phyloP scores from a whole-genome alignment of 2,888 invertebrate species.

The Stegophylla sp. region DNA sequence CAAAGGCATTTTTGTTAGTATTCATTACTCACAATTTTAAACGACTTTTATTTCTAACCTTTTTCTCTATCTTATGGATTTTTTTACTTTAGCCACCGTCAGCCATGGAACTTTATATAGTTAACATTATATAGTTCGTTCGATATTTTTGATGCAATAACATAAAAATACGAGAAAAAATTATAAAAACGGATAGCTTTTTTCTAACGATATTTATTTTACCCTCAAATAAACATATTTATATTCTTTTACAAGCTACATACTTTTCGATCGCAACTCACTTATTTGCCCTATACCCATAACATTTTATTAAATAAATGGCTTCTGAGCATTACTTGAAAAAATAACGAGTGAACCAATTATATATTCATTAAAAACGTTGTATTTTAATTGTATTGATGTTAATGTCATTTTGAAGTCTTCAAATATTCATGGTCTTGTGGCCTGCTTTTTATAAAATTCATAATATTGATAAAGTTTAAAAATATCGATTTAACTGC shows the following conservation, averaged over 20 bases:
- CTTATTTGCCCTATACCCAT: not conserved
- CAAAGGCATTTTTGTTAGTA: slow-evolving; percentile 1
- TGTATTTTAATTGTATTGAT: slow-evolving; percentile 22
- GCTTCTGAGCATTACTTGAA: not conserved
- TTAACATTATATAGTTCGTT: slow-evolving; percentile 19
- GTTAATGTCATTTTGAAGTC: slow-evolving; percentile 12
- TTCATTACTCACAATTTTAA: slow-evolving; percentile 32
- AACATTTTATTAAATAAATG: slow-evolving; percentile 21
- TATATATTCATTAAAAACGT: slow-evolving; percentile 40
- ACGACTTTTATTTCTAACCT: slow-evolving; percentile 23
- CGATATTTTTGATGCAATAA: slow-evolving; percentile 30
- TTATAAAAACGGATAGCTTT: slow-evolving; percentile 1
- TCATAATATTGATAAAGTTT: not conserved
- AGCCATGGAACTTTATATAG: not conserved
- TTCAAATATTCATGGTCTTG: not conserved
- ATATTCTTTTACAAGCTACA: slow-evolving; percentile 1
- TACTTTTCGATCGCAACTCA: not conserved
- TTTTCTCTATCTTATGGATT: slow-evolving; percentile 17
- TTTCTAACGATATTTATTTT: slow-evolving; percentile 29
- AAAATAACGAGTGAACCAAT: not conserved
- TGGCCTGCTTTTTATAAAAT: not conserved
- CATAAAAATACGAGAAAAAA: slow-evolving; percentile 1
- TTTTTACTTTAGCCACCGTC: not conserved
- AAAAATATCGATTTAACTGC: slow-evolving; percentile 2
- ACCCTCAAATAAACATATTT: slow-evolving; percentile 18